Evolutionary conservation across 2,888 invertebrate species (phyloP).

Genomic region (Erebia palarica): DNA sequence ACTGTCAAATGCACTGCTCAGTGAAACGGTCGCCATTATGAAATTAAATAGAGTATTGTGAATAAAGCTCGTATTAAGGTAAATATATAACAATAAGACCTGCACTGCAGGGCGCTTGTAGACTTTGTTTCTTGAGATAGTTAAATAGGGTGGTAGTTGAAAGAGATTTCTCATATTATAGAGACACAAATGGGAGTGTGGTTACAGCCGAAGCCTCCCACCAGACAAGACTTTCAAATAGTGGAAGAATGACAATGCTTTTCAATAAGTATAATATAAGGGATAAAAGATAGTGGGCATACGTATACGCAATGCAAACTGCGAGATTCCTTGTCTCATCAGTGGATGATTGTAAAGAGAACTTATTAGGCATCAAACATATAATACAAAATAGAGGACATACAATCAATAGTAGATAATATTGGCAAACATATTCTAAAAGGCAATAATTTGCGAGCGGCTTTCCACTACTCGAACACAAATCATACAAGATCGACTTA

Average conservation of each 20-base stretch:
- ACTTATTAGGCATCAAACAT: slow-evolving; percentile 88
- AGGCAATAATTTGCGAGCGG: slow-evolving; percentile 85
- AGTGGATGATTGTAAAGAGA: slow-evolving; percentile 87
- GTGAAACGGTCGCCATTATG: too few relatives aligned
- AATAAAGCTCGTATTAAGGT: too few relatives aligned
- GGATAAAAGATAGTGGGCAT: slow-evolving; percentile 90
- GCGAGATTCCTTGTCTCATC: slow-evolving; percentile 90
- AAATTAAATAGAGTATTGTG: too few relatives aligned
- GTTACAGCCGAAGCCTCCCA: too few relatives aligned
- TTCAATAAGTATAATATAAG: slow-evolving; percentile 89
- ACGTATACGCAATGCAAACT: slow-evolving; percentile 92
- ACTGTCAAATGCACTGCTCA: too few relatives aligned
- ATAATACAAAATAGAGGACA: slow-evolving; percentile 85
- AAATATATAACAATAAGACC: too few relatives aligned
- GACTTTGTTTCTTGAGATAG: too few relatives aligned
- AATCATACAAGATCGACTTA: slow-evolving; percentile 41
- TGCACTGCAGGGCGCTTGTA: too few relatives aligned
- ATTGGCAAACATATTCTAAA: slow-evolving; percentile 86
- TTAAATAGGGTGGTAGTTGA: too few relatives aligned
- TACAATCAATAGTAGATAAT: slow-evolving; percentile 84
- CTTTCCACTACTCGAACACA: slow-evolving; percentile 84
- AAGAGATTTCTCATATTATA: too few relatives aligned
- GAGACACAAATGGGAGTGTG: too few relatives aligned
- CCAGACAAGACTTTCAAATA: too few relatives aligned
- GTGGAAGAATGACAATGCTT: slow-evolving; percentile 89